These are phyloP conservation scores for Trichonephila clavipes DNA, from an alignment of 1,140 invertebrate genomes.

Conservation along the genomic window DNA sequence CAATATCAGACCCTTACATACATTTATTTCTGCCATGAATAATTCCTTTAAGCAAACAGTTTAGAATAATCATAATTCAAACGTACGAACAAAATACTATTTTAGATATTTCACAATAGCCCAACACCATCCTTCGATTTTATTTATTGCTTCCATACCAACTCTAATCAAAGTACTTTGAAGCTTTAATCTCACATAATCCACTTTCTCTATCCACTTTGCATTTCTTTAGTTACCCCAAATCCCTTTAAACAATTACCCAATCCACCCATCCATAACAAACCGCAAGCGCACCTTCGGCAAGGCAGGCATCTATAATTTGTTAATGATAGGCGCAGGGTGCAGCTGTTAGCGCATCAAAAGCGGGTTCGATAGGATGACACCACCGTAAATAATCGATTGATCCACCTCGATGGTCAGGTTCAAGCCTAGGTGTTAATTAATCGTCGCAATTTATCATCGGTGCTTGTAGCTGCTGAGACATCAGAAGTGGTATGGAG, in stretches of 20 bases:
- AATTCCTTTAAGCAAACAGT: too few species aligned
- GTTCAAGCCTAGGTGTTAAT: slow-evolving; percentile 47
- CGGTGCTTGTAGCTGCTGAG: neutral
- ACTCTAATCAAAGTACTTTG: neutral
- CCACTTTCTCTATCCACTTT: too few species aligned
- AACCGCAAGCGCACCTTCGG: neutral
- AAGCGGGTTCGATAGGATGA: slow-evolving; percentile 50
- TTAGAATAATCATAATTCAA: too few species aligned
- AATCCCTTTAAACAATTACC: slow-evolving; percentile 50
- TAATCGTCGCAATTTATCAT: slow-evolving; percentile 60
- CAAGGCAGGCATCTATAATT: slow-evolving; percentile 17
- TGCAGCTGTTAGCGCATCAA: slow-evolving; percentile 24
- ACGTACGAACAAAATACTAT: too few species aligned
- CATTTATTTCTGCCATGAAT: too few species aligned
- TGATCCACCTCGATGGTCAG: slow-evolving; percentile 51
- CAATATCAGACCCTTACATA: too few species aligned
- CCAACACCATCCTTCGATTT: too few species aligned
- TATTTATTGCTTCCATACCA: too few species aligned
- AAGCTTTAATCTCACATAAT: neutral
- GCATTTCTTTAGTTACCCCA: neutral
- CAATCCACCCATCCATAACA: neutral
- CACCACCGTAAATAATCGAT: slow-evolving; percentile 56
- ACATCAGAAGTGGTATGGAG: neutral
- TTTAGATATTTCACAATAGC: too few species aligned
- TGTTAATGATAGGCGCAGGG: slow-evolving; percentile 49